Evolutionary conservation across 1,140 invertebrate genomes (phyloP).

Genomic region (Drosophila miranda): DNA sequence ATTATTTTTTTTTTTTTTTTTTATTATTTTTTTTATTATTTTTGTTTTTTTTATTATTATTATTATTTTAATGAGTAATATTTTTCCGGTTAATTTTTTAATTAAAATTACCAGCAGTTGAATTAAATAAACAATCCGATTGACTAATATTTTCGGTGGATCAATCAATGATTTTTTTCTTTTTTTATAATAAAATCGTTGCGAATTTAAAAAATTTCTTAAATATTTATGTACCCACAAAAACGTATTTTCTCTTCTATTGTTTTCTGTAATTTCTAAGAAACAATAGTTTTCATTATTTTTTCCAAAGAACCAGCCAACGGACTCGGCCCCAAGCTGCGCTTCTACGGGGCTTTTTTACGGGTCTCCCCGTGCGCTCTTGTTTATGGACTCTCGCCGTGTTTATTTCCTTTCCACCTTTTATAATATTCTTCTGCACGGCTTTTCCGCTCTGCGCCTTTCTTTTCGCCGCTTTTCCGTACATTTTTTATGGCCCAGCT

Average conservation of each 20-base stretch:
- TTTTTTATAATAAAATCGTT: neutral
- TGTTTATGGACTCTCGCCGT: slow-evolving; percentile 29
- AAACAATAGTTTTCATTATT: neutral
- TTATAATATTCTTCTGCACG: slow-evolving; percentile 40
- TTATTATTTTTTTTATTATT: too few species aligned
- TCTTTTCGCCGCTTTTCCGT: slow-evolving; percentile 30
- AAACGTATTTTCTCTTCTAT: too few species aligned
- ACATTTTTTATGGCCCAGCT: slow-evolving; percentile 55
- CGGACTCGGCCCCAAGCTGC: neutral
- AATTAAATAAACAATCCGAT: too few species aligned
- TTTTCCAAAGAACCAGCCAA: slow-evolving; percentile 4
- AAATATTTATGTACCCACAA: too few species aligned
- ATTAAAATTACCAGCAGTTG: too few species aligned
- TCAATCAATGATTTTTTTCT: neutral
- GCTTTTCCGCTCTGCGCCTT: slow-evolving; percentile 15
- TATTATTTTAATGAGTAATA: too few species aligned
- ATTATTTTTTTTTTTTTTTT: too few species aligned
- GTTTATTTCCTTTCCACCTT: slow-evolving; percentile 31
- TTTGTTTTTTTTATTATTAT: too few species aligned
- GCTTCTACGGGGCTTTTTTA: neutral
- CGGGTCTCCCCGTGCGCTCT: neutral
- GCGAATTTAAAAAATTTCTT: too few species aligned
- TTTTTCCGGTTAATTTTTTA: too few species aligned
- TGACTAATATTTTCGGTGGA: neutral
- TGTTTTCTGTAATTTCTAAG: too few species aligned